These are phyloP conservation scores for Plectrocnemia conspersa DNA, from an alignment of 1,140 invertebrate genomes.

Conservation along the genomic window DNA sequence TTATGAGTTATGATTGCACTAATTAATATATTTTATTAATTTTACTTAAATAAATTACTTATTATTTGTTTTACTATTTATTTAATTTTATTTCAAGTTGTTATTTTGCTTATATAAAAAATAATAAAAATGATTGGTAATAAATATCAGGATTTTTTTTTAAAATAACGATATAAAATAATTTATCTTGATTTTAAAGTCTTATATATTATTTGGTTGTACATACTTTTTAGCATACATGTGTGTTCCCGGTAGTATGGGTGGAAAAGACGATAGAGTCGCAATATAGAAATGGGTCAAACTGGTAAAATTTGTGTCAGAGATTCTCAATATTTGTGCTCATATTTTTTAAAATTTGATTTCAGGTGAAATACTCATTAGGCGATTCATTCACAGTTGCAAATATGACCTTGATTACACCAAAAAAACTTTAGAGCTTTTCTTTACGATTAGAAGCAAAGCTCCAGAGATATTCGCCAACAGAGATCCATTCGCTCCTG, in stretches of 20 bases:
- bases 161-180: no score
- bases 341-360: constrained; percentile 24
- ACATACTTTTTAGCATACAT: not conserved
- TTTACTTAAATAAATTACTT: no score
- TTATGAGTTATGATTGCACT: no score
- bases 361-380: constrained; percentile 54
- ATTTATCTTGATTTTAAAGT: not conserved
- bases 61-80: not conserved
- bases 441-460: constrained; percentile 59
- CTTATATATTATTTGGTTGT: not conserved
- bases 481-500: constrained; percentile 54
- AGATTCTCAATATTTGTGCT: no score
- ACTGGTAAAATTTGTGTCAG: not conserved
- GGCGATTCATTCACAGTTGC: constrained; percentile 51
- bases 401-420: constrained; percentile 53
- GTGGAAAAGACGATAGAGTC: not conserved
- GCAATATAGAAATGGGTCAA: no score
- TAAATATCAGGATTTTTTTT: no score
- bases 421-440: constrained; percentile 58
- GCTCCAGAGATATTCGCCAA: constrained; percentile 61
- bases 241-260: not conserved
- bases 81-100: not conserved
- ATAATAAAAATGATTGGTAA: no score
- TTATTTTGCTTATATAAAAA: no score
- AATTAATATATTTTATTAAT: no score